Evolutionary conservation across 2,113 vertebrate species (phyloP).

Genomic region (Panthera tigris): DNA sequence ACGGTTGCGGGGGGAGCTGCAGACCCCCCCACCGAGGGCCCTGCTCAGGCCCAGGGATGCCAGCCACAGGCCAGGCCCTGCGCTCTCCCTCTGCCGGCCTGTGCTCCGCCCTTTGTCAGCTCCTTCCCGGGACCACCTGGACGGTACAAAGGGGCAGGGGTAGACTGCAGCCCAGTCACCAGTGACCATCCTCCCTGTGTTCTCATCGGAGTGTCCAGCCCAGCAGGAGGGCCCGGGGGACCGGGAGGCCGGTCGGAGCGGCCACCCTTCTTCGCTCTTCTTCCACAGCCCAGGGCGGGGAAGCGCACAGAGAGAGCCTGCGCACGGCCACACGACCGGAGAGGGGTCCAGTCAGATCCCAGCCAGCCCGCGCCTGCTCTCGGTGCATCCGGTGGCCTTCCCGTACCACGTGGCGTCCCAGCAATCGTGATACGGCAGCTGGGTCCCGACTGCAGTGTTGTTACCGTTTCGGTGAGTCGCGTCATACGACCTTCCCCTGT

Average conservation of each 20-base stretch:
- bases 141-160: background rate
- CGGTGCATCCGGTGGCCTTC: background rate
- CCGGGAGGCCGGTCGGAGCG: too few relatives aligned
- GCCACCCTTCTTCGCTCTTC: background rate
- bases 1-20: background rate
- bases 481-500: background rate
- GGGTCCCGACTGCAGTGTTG: accelerated
- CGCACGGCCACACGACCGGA: background rate
- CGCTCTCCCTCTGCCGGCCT: too few relatives aligned
- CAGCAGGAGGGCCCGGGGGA: background rate
- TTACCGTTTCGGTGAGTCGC: background rate
- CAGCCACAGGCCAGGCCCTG: background rate
- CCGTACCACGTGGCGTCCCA: background rate
- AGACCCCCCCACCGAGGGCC: background rate
- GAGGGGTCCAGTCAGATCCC: background rate
- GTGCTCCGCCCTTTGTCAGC: background rate
- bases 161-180: accelerated
- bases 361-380: background rate
- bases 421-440: background rate
- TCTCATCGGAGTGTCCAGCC: background rate
- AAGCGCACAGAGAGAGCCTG: background rate
- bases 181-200: background rate
- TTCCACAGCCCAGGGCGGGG: background rate
- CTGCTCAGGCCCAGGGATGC: background rate
- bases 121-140: background rate